Percentiles rank a stretch among this genome's conserved stretches.
These are phyloP conservation scores for Nezara viridula DNA, from an alignment of 2,888 invertebrate genomes.

Conservation along the genomic window DNA sequence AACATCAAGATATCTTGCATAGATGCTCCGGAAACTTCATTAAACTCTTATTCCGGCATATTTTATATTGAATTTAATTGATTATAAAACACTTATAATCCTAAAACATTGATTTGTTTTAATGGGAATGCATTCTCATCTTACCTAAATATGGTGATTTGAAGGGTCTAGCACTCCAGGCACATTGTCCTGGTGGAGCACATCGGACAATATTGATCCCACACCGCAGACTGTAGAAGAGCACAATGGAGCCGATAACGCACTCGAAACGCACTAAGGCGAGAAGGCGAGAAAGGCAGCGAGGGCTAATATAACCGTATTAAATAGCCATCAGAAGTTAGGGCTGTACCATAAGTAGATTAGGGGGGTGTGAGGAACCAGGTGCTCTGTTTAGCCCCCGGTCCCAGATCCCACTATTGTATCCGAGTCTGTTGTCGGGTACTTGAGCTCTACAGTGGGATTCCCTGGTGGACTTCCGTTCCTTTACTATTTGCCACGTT, in stretches of 20 bases:
- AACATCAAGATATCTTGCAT: too few relatives aligned
- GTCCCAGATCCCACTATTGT: background rate
- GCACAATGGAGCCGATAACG: background rate
- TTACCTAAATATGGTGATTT: too few relatives aligned
- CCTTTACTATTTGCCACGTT: conserved; percentile 38
- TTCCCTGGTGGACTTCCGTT: conserved; percentile 10
- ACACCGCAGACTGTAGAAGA: background rate
- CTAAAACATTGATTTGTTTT: too few relatives aligned
- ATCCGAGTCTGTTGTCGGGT: background rate
- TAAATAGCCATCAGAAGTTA: conserved; percentile 53
- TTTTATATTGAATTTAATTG: too few relatives aligned
- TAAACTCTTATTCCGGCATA: too few relatives aligned
- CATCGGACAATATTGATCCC: background rate
- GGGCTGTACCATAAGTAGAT: conserved; percentile 42
- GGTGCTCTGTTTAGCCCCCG: conserved; percentile 43
- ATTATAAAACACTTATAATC: too few relatives aligned
- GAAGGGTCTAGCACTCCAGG: background rate
- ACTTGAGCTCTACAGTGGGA: conserved; percentile 10
- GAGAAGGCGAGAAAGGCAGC: conserved; percentile 11
- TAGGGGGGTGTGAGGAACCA: conserved; percentile 52
- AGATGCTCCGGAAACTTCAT: too few relatives aligned
- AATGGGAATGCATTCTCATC: too few relatives aligned
- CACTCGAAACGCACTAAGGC: background rate
- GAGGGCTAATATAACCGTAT: conserved; percentile 34
- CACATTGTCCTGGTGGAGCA: too few relatives aligned